Base-by-base conservation (phyloP, 2,888 invertebrate genomes). In the Phoenoteleia sp. region DNA sequence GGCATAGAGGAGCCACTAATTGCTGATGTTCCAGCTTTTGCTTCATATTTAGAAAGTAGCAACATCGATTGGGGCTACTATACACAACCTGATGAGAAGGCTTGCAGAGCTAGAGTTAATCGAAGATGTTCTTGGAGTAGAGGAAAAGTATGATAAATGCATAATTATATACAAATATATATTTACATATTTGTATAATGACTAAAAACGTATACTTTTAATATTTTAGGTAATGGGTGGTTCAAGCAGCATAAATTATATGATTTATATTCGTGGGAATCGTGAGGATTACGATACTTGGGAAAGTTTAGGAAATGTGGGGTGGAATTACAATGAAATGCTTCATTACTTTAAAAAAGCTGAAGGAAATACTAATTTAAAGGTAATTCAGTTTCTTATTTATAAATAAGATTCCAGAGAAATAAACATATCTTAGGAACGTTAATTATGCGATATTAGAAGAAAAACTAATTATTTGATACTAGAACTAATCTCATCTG, bases 61-160 rank as follows among this genome's bases (percentile, higher is more conserved):
- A 91, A 94, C 88, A 95, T 97, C 23, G 97, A 97, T 91, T 97
- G 96, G 96, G 94, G 94, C 86, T 97, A 96, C 91, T 93, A 95
- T 66, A 96, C 96, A 0, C 96, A 96, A 90, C 96, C 96, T 0
- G 95, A 96, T 72, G 94, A 95, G 81, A 90, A 95, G 85, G 95
- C 95, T 0, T 96, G 96, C 88, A 92, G 95, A 52, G 95, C 96
- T 0, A 94, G 95, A 87, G 93, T 94, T 49, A 95, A 95, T 1
- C 1, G 7, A 19, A 94, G 95, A 2, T 96, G 96, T 77, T 89
- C 94, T 7, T 96, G 96, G 96, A 95, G 95, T 36, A 94, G 96
- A 75, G 97, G 97, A 0, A 96, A 95, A 90, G 94, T 95, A 62
- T 69, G 60, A 47, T 49, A 52, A 39, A 36, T 17, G 11, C 62